Conservation (phyloP, 2,888 invertebrate species). For the Erebia epiphron region DNA sequence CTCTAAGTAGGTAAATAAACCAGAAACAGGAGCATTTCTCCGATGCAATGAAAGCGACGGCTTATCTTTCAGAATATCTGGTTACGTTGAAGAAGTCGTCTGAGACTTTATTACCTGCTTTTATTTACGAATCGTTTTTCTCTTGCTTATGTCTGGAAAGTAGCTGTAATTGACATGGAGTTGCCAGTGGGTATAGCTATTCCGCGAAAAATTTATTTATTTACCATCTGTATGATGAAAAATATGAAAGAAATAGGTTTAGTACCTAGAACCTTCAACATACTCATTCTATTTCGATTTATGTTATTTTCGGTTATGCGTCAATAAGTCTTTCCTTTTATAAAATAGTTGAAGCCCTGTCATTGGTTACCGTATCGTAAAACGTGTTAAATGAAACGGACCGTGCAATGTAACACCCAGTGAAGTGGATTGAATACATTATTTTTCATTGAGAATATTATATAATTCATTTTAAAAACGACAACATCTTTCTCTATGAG, state of each 20-base stretch:
- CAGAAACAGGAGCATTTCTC: not conserved
- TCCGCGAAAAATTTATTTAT: not conserved
- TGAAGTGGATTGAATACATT: conserved; percentile 10
- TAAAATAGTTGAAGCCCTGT: too few species aligned
- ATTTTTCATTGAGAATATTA: not conserved
- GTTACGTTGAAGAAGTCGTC: not conserved
- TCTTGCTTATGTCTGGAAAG: not conserved
- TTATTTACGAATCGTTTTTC: not conserved
- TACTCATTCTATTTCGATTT: too few species aligned
- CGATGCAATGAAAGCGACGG: not conserved
- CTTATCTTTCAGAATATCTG: not conserved
- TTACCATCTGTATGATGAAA: not conserved
- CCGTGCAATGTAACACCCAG: conserved; percentile 8
- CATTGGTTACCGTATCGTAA: not conserved
- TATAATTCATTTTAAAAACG: not conserved
- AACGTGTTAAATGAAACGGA: conserved; percentile 11
- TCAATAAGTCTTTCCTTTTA: too few species aligned
- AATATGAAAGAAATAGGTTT: not conserved
- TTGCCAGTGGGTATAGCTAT: too few species aligned
- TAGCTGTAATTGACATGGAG: not conserved
- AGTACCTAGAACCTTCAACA: too few species aligned
- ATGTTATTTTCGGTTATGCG: too few species aligned
- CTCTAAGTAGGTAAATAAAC: not conserved
- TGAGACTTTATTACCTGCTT: not conserved
- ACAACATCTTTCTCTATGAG: too few species aligned